Evolutionary conservation across 92 coral and sea anemone species (phyloP).

Genomic region (Montipora capitata): DNA sequence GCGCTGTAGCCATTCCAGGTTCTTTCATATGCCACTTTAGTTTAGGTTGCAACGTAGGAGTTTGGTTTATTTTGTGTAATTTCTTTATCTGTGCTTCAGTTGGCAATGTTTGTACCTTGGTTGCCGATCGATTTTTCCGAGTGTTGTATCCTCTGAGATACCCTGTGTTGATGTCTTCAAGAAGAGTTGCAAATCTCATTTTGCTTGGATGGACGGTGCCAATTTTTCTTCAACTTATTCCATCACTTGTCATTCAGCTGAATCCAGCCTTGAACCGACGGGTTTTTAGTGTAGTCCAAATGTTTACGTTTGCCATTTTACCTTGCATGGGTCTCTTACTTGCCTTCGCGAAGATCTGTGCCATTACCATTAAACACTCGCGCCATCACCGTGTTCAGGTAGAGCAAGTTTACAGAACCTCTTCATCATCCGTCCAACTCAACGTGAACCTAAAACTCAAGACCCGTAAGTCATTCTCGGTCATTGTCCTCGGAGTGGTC

Average conservation of each 20-base stretch:
- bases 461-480: constrained; percentile 31
- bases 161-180: constrained; percentile 57
- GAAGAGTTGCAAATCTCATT: constrained; percentile 11
- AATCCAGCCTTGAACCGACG: constrained; percentile 4
- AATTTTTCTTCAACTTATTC: constrained; percentile 37
- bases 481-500: constrained; percentile 62
- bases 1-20: constrained; percentile 39
- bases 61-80: constrained; percentile 29
- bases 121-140: constrained; percentile 49
- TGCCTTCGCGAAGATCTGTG: constrained; percentile 34
- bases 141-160: constrained; percentile 61
- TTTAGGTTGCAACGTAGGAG: constrained; percentile 13
- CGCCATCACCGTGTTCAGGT: constrained; percentile 38
- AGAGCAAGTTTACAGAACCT: constrained; percentile 13
- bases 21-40: constrained; percentile 46
- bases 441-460: neutral
- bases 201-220: constrained; percentile 61
- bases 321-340: constrained; percentile 56
- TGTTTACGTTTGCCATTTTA: constrained; percentile 58
- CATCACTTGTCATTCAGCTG: constrained; percentile 14
- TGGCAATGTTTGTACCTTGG: constrained; percentile 52
- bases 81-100: constrained; percentile 62
- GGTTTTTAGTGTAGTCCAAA: constrained; percentile 45
- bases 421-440: neutral
- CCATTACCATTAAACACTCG: constrained; percentile 30